Percentiles rank a stretch among this genome's conserved stretches.
Evolutionary conservation across 2,888 invertebrate species (phyloP).

Genomic region (Chaetoderma sp.): DNA sequence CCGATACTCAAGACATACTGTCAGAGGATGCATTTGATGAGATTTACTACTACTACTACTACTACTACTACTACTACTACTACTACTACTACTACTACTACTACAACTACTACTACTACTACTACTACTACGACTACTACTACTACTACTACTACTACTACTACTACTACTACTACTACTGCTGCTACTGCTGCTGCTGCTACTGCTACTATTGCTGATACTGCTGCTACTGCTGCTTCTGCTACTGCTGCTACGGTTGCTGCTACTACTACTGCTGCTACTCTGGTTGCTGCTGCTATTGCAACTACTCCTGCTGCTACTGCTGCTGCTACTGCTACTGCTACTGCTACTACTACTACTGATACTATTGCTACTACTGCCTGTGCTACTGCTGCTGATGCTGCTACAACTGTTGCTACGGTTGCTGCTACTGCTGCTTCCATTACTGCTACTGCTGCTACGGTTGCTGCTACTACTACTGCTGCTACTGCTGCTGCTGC

Average conservation of each 20-base stretch:
- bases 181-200: constrained; percentile 23
- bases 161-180: constrained; percentile 22
- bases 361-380: constrained; percentile 15
- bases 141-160: constrained; percentile 5
- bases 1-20: too few species aligned
- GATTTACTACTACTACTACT: constrained; percentile 17
- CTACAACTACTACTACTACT: constrained; percentile 20
- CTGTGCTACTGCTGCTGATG: too few species aligned
- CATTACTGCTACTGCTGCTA: constrained; percentile 17
- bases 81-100: constrained; percentile 23
- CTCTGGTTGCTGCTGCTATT: too few species aligned
- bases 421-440: constrained; percentile 16
- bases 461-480: constrained; percentile 18
- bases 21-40: too few species aligned
- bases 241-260: not conserved
- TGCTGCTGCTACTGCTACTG: constrained; percentile 18
- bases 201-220: constrained; percentile 20
- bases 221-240: constrained; percentile 3
- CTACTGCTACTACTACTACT: too few species aligned
- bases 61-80: constrained; percentile 19
- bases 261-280: constrained; percentile 16
- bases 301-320: too few species aligned
- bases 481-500: constrained; percentile 22
- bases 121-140: too few species aligned
- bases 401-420: too few species aligned